Percentiles rank a stretch among this genome's conserved stretches.
Conservation (phyloP, 2,113 vertebrate genomes). For the Apus apus region DNA sequence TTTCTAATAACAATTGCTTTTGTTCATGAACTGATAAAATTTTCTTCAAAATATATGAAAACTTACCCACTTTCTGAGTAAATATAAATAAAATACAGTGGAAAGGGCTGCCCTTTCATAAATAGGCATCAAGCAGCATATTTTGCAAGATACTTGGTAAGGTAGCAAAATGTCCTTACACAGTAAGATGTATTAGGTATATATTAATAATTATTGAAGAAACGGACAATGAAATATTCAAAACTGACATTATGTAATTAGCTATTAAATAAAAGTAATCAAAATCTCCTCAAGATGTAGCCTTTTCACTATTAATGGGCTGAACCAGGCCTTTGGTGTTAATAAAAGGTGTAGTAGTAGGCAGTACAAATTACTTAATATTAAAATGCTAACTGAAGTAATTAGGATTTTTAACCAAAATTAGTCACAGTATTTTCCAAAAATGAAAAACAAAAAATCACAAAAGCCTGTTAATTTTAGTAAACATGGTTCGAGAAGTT, state of each 20-base stretch:
- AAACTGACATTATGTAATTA: background rate
- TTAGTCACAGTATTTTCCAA: background rate
- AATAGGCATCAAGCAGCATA: background rate
- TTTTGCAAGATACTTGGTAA: background rate
- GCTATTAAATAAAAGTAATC: background rate
- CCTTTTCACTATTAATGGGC: background rate
- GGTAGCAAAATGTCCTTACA: background rate
- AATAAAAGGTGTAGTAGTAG: background rate
- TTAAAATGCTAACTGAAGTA: background rate
- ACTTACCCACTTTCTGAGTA: background rate
- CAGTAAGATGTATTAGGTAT: background rate
- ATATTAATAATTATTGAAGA: background rate
- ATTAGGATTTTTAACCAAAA: background rate
- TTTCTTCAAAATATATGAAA: background rate
- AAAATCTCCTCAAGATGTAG: background rate
- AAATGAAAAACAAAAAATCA: background rate
- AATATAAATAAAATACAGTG: background rate
- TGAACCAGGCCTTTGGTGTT: background rate
- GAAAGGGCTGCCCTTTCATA: background rate
- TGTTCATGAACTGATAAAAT: background rate
- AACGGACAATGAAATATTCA: background rate
- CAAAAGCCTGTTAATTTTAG: background rate
- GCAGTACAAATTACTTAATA: background rate
- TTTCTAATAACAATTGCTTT: background rate
- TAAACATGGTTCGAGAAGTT: background rate